Percentiles rank a stretch among this genome's conserved stretches.
Evolutionary conservation across 2,113 vertebrate genomes (phyloP).

Genomic region (Chauna torquata): DNA sequence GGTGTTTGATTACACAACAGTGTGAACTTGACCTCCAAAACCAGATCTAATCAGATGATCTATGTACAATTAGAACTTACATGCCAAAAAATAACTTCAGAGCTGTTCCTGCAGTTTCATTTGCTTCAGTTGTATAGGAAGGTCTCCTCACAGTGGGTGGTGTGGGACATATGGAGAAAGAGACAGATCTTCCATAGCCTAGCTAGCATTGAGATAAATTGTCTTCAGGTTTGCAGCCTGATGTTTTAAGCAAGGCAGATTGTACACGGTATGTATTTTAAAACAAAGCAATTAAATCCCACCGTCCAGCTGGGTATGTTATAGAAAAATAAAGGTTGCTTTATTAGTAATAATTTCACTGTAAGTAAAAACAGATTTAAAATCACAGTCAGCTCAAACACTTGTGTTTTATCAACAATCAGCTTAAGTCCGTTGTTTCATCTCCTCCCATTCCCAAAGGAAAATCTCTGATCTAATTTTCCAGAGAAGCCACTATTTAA

Average conservation of each 20-base stretch:
- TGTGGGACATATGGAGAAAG: not conserved
- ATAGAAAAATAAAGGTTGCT: not conserved
- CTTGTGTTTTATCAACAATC: not conserved
- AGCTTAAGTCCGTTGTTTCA: not conserved
- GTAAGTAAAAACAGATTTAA: not conserved
- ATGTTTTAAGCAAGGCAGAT: not conserved
- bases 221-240: slow-evolving; percentile 8
- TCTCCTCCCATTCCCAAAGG: not conserved
- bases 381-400: not conserved
- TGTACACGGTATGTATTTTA: not conserved
- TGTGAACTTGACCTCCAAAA: slow-evolving; percentile 3
- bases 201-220: not conserved
- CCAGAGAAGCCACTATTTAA: not conserved
- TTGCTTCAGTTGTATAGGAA: not conserved
- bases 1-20: not conserved
- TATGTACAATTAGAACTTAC: not conserved
- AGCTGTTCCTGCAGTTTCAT: not conserved
- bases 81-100: not conserved
- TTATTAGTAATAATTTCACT: not conserved
- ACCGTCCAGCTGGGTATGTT: not conserved
- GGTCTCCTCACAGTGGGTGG: not conserved
- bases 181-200: not conserved
- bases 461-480: not conserved
- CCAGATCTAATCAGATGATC: not conserved
- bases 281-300: not conserved